Conservation (phyloP, 2,797 vertebrate genomes). For the Chaetodon trifasciatus region DNA sequence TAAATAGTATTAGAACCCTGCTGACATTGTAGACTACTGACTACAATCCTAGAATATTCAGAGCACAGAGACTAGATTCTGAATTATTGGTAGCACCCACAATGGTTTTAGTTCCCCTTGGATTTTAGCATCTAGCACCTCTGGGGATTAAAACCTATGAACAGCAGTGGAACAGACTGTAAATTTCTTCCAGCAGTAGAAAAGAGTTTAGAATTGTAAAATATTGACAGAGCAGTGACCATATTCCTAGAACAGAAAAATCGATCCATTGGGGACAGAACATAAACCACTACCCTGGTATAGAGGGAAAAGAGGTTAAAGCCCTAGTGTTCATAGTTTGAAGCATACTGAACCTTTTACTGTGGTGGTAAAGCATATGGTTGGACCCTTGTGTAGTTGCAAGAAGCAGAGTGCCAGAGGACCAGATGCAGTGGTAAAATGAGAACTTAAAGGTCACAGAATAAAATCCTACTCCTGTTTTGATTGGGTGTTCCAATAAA, state of each 20-base stretch:
- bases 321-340: neutral
- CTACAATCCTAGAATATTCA: neutral
- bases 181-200: neutral
- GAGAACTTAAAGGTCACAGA: neutral
- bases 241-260: neutral
- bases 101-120: neutral
- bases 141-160: neutral
- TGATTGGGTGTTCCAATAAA: neutral
- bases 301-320: neutral
- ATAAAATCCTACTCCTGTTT: neutral
- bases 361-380: neutral
- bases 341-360: slow-evolving; percentile 1
- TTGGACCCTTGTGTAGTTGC: neutral
- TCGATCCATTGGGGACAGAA: neutral
- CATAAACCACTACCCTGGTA: neutral
- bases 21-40: neutral
- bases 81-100: neutral
- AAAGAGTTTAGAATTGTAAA: neutral
- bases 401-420: neutral
- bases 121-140: neutral
- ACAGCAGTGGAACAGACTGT: neutral
- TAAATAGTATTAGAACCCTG: slow-evolving; percentile 1
- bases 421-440: neutral
- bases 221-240: neutral
- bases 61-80: neutral